Percentiles rank a stretch among this genome's conserved stretches.
Evolutionary conservation across 2,113 vertebrate genomes (phyloP).

Genomic region (Sphyrna mokarran): DNA sequence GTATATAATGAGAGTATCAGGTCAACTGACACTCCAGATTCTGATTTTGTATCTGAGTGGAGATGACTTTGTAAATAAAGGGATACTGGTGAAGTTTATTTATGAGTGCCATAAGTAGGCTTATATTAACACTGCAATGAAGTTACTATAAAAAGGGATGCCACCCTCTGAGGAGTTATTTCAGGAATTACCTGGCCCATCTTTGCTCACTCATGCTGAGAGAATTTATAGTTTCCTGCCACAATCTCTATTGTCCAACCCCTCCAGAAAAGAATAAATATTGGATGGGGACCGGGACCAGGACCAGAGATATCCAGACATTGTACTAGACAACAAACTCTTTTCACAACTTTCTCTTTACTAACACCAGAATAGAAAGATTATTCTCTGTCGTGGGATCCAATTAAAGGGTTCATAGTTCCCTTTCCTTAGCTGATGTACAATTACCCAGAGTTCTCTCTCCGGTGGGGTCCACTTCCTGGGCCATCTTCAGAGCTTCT

Average conservation of each 20-base stretch:
- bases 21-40: too few relatives aligned
- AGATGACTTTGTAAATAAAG: too few relatives aligned
- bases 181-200: neutral
- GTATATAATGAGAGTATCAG: too few relatives aligned
- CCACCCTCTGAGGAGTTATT: too few relatives aligned
- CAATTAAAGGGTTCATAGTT: neutral
- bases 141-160: too few relatives aligned
- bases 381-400: neutral
- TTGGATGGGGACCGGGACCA: neutral
- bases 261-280: neutral
- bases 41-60: too few relatives aligned
- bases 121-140: too few relatives aligned
- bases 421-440: neutral
- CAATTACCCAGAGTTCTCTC: constrained; percentile 74
- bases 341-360: neutral
- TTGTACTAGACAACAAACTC: neutral
- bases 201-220: neutral
- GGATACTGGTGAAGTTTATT: too few relatives aligned
- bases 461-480: constrained; percentile 71
- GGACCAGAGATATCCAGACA: neutral
- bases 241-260: neutral
- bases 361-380: neutral
- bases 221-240: neutral
- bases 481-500: constrained; percentile 82
- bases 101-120: too few relatives aligned